A percentile compares a stretch with the other conserved stretches of the same genome.
These are phyloP conservation scores for Pseudorasbora parva DNA, from an alignment of 2,113 vertebrate species.

Conservation along the genomic window DNA sequence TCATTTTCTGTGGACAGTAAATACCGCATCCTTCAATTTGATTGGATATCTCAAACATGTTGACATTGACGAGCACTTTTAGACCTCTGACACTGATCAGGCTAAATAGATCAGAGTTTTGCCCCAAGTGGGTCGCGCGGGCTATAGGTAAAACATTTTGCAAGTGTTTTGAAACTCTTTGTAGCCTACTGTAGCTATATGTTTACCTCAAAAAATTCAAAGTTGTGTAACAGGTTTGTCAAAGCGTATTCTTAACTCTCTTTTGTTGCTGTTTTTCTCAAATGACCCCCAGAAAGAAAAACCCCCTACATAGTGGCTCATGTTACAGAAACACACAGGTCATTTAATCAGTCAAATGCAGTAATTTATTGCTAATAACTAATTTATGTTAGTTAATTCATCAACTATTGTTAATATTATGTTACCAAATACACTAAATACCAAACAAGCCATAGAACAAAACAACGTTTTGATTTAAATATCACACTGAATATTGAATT, in stretches of 20 bases:
- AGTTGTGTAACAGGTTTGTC: constrained; percentile 34
- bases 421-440: background rate
- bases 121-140: no score
- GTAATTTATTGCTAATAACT: no score
- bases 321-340: background rate
- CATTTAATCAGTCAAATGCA: no score
- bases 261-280: constrained; percentile 6
- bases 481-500: background rate
- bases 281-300: background rate
- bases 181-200: background rate
- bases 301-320: background rate
- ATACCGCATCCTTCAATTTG: no score
- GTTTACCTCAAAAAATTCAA: constrained; percentile 1
- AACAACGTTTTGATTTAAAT: background rate
- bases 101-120: no score
- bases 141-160: no score
- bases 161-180: background rate
- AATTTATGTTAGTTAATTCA: no score
- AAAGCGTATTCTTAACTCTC: background rate
- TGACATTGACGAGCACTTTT: no score
- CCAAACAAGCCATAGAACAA: background rate
- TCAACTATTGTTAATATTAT: no score
- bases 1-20: no score
- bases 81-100: no score
- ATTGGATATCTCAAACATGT: no score